phyloP scores from a whole-genome alignment of 92 coral and sea anemone species.

The Phenganax subtilis region DNA sequence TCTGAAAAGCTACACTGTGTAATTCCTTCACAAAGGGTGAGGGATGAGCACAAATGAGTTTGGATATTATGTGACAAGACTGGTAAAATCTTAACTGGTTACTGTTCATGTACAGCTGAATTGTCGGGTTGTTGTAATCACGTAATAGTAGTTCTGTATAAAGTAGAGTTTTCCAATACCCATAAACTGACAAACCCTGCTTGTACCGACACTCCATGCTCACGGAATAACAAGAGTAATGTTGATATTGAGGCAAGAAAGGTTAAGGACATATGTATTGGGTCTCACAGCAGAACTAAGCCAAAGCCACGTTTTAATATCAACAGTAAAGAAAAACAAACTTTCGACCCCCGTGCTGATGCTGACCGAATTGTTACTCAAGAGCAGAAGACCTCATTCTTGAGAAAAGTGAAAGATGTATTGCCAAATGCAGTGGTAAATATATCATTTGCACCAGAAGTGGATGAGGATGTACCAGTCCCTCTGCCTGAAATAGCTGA shows the following conservation, averaged over 20 bases:
- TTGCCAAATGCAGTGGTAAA: constrained; percentile 43
- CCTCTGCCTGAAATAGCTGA: constrained; percentile 41
- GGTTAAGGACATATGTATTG: constrained; percentile 44
- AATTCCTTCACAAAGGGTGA: constrained; percentile 43
- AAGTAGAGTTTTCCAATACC: constrained; percentile 52
- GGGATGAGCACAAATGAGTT: constrained; percentile 28
- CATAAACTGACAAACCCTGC: constrained; percentile 49
- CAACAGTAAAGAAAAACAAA: constrained; percentile 22
- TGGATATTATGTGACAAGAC: background rate
- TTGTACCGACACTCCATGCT: constrained; percentile 46
- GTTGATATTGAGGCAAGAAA: constrained; percentile 37
- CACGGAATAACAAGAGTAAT: constrained; percentile 46
- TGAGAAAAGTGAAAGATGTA: constrained; percentile 27
- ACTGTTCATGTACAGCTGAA: constrained; percentile 54
- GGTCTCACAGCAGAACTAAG: background rate
- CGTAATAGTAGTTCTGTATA: constrained; percentile 51
- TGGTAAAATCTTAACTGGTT: constrained; percentile 49
- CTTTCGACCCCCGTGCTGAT: constrained; percentile 39
- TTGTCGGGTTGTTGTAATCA: constrained; percentile 50
- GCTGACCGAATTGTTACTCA: constrained; percentile 15
- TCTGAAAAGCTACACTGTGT: constrained; percentile 13
- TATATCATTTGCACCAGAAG: constrained; percentile 34
- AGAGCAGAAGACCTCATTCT: constrained; percentile 19
- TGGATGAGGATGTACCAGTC: constrained; percentile 41
- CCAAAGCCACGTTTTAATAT: constrained; percentile 31